Percentiles rank a stretch among this genome's conserved stretches.
These are phyloP conservation scores for Philotrypesis tridentata DNA, from an alignment of 1,140 invertebrate genomes.

Conservation along the genomic window DNA sequence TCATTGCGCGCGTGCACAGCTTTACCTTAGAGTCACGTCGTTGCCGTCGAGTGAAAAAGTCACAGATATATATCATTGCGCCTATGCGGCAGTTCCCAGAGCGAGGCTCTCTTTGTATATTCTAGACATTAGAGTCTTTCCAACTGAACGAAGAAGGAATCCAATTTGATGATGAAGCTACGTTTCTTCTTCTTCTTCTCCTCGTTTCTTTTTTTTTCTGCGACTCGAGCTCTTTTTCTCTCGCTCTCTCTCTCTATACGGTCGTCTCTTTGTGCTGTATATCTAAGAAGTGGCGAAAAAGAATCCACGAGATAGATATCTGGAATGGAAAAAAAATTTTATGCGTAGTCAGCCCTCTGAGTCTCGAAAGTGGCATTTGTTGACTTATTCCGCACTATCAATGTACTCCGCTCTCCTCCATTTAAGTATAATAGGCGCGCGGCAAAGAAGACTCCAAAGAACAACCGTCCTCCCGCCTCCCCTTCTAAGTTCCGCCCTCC, in stretches of 20 bases:
- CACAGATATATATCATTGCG: neutral
- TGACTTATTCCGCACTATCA: too few relatives aligned
- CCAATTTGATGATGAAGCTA: neutral
- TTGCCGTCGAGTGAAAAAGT: slow-evolving; percentile 11
- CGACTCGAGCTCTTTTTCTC: neutral
- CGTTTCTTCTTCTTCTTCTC: neutral
- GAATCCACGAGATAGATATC: too few relatives aligned
- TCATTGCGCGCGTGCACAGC: neutral
- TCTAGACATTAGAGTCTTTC: neutral
- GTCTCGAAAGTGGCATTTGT: too few relatives aligned
- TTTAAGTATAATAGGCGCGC: too few relatives aligned
- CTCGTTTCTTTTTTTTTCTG: neutral
- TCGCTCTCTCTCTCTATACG: neutral
- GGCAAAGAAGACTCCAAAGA: too few relatives aligned
- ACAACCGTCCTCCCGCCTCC: too few relatives aligned
- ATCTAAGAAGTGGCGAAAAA: too few relatives aligned
- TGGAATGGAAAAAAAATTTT: too few relatives aligned
- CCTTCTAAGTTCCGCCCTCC: too few relatives aligned
- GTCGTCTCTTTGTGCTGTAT: too few relatives aligned
- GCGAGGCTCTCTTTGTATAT: neutral
- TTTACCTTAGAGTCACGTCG: slow-evolving; percentile 2
- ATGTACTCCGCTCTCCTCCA: too few relatives aligned
- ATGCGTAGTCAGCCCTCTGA: too few relatives aligned
- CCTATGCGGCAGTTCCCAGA: neutral
- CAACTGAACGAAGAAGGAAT: neutral